Base-by-base conservation (phyloP, 2,797 vertebrate genomes). In the Squalus acanthias region DNA sequence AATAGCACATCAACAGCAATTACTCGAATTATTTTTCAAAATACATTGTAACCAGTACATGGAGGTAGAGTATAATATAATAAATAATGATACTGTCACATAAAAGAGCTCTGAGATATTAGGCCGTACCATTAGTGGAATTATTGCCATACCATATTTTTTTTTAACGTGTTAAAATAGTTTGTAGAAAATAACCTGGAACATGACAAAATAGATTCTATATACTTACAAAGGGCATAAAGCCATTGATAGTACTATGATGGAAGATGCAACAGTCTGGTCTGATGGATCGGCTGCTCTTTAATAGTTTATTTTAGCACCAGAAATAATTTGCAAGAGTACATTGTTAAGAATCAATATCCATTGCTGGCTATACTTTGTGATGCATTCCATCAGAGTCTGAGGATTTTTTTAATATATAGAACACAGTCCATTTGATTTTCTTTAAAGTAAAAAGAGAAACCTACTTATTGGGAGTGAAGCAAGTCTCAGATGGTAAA, bases 291-390 rank as follows among this genome's bases (percentile, higher is more conserved):
- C 79, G 17, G 6, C 82, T 85, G 46, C 22, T 50, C 82, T 85
- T 50, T 85, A 85, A 85, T 85, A 85, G 46, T 85, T 85, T 85
- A 50, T 39, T 85, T 85, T 50, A 85, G 39, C 82, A 85, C 82
- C 82, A 85, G 46, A 85, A 85, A 85, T 85, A 85, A 85, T 85
- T 85, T 50, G 39, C 46, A 85, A 85, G 79, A 85, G 39, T 85
- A 85, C 79, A 85, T 85, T 85, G 79, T 85, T 50, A 85, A 46
- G 82, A 85, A 85, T 85, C 82, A 85, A 85, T 85, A 85, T 17
- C 82, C 82, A 85, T 85, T 85, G 82, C 46, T 85, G 82, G 46
- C 39, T 85, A 8, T 85, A 50, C 39, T 85, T 85, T 50, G 82
- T 85, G 82, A 85, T 50, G 82, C 39, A 50, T 50, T 50, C 82